phyloP scores from a whole-genome alignment of 1,140 invertebrate genomes.

The Nomia melanderi region DNA sequence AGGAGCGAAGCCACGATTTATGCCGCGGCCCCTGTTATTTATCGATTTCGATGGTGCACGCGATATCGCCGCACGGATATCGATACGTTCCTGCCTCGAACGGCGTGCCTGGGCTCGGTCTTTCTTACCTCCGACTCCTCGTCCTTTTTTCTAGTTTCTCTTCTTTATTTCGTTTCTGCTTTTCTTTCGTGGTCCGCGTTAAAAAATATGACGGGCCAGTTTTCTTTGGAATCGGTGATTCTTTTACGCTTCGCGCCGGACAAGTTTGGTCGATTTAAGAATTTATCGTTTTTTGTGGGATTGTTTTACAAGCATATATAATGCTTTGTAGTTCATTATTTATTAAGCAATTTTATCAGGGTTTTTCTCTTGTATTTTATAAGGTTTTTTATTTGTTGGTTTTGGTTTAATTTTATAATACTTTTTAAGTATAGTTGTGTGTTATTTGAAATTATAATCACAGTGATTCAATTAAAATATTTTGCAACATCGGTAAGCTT shows the following conservation, averaged over 20 bases:
- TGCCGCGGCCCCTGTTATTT: slow-evolving; percentile 76
- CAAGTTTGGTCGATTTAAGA: too few relatives aligned
- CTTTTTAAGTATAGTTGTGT: too few relatives aligned
- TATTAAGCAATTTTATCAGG: too few relatives aligned
- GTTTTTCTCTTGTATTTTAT: too few relatives aligned
- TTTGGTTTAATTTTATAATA: too few relatives aligned
- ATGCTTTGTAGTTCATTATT: too few relatives aligned
- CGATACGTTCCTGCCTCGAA: slow-evolving; percentile 73
- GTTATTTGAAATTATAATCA: too few relatives aligned
- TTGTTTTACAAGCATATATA: too few relatives aligned
- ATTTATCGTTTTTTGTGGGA: too few relatives aligned
- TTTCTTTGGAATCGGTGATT: not conserved
- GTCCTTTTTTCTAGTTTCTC: not conserved
- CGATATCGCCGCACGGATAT: slow-evolving; percentile 80
- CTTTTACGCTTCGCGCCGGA: not conserved
- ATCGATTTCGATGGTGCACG: slow-evolving; percentile 79
- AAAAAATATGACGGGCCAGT: not conserved
- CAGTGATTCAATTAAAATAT: too few relatives aligned
- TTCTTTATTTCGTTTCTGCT: not conserved
- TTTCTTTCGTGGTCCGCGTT: not conserved
- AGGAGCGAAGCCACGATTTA: slow-evolving; percentile 79
- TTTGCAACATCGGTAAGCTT: too few relatives aligned
- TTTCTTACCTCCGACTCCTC: slow-evolving; percentile 26
- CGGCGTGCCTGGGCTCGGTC: slow-evolving; percentile 33
- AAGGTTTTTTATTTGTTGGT: too few relatives aligned